Evolutionary conservation across 2,797 vertebrate genomes (phyloP).

Genomic region (Potorous gilbertii): DNA sequence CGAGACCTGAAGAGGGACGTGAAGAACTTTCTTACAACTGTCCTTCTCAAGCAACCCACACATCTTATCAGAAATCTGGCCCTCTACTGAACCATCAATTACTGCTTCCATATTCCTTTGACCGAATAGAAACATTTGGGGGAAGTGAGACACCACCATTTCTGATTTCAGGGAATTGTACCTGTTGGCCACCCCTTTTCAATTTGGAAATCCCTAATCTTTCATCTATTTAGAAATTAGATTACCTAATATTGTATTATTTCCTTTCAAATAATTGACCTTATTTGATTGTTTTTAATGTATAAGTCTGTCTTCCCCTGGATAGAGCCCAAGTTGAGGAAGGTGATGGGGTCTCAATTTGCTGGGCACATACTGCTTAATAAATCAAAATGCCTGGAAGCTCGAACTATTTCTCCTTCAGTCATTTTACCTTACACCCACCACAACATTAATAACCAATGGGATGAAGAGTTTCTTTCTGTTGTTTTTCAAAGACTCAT

Average conservation of each 20-base stretch:
- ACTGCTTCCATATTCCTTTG: neutral
- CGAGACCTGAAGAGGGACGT: too few relatives aligned
- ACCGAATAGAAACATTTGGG: neutral
- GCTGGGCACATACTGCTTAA: neutral
- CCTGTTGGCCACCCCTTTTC: neutral
- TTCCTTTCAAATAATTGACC: neutral
- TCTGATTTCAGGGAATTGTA: too few relatives aligned
- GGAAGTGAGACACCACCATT: too few relatives aligned
- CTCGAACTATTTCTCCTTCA: neutral
- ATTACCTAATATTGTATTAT: neutral
- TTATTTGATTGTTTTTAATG: neutral
- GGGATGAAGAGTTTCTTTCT: neutral
- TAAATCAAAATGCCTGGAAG: neutral
- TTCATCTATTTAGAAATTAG: neutral
- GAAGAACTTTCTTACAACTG: too few relatives aligned
- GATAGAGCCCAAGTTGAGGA: too few relatives aligned
- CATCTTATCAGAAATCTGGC: neutral
- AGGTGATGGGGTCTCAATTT: too few relatives aligned
- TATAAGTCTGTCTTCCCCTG: neutral
- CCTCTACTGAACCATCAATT: neutral
- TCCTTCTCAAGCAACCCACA: too few relatives aligned
- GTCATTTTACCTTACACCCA: neutral
- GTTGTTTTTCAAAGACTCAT: neutral
- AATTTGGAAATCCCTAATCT: neutral
- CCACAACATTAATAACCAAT: neutral